These are phyloP conservation scores for Ibidorhyncha struthersii DNA, from an alignment of 2,113 vertebrate genomes.

Conservation along the genomic window DNA sequence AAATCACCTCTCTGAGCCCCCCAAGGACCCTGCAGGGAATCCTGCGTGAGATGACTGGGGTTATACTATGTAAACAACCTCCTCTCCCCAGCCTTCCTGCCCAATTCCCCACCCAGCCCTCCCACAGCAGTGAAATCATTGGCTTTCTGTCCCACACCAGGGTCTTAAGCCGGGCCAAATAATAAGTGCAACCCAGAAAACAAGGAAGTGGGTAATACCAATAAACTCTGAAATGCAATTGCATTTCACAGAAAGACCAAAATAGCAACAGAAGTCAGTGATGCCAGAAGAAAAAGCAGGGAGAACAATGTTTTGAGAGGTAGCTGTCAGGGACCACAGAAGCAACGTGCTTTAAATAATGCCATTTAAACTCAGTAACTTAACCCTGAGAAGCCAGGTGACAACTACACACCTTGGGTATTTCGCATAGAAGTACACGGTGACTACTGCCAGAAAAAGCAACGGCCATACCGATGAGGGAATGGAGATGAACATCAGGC, in stretches of 20 bases:
- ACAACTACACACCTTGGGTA: neutral
- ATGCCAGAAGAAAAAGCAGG: neutral
- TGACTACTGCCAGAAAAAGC: neutral
- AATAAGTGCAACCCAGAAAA: neutral
- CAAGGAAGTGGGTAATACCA: neutral
- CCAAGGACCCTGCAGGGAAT: neutral
- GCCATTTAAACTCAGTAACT: neutral
- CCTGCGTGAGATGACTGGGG: neutral
- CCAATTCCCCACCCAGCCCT: neutral
- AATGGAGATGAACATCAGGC: neutral
- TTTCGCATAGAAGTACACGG: too few species aligned
- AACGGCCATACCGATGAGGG: fast-evolving
- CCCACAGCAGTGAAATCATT: neutral
- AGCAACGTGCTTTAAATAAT: neutral
- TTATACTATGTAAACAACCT: neutral
- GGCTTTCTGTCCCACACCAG: neutral
- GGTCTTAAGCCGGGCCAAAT: neutral
- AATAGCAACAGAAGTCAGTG: neutral
- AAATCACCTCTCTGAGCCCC: neutral
- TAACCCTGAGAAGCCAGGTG: neutral
- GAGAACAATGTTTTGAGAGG: neutral
- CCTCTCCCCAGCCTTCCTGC: neutral
- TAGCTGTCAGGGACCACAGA: neutral
- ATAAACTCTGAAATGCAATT: neutral
- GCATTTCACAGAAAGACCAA: neutral